Percentiles rank a stretch among this genome's conserved stretches.
These are phyloP conservation scores for Porites cylindrica DNA, from an alignment of 92 coral and sea anemone species.

Conservation along the genomic window DNA sequence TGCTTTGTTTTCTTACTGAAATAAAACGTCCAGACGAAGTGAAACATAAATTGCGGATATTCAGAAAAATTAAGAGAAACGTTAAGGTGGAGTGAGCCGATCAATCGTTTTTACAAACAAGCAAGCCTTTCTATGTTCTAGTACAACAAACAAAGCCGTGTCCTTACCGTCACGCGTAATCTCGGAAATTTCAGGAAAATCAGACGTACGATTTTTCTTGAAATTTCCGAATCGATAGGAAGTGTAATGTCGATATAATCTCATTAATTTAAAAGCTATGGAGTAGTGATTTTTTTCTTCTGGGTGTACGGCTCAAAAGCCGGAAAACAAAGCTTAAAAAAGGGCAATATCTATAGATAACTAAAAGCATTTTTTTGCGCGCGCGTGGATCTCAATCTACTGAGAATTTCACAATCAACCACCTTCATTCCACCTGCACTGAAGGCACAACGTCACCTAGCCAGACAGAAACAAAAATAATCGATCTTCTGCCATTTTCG, in stretches of 20 bases:
- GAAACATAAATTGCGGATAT: too few relatives aligned
- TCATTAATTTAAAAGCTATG: not conserved
- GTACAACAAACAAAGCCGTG: not conserved
- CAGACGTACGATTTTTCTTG: not conserved
- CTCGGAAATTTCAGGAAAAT: not conserved
- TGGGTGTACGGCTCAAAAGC: not conserved
- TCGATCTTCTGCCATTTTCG: slow-evolving; percentile 9
- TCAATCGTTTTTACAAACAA: too few relatives aligned
- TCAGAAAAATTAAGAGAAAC: too few relatives aligned
- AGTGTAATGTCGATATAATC: not conserved
- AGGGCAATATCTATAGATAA: not conserved
- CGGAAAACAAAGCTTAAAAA: not conserved
- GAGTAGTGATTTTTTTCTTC: not conserved
- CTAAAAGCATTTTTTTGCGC: slow-evolving; percentile 3
- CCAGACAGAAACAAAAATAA: not conserved
- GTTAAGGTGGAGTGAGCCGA: too few relatives aligned
- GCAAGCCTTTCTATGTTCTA: too few relatives aligned
- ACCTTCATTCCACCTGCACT: slow-evolving; percentile 29
- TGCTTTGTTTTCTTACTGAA: too few relatives aligned
- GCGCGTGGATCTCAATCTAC: not conserved
- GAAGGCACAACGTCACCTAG: not conserved
- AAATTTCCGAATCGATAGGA: slow-evolving; percentile 13
- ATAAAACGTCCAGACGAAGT: too few relatives aligned
- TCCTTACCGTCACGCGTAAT: not conserved
- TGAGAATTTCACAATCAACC: slow-evolving; percentile 17